phyloP scores from a whole-genome alignment of 2,113 vertebrate species.

The Spheniscus mendiculus region DNA sequence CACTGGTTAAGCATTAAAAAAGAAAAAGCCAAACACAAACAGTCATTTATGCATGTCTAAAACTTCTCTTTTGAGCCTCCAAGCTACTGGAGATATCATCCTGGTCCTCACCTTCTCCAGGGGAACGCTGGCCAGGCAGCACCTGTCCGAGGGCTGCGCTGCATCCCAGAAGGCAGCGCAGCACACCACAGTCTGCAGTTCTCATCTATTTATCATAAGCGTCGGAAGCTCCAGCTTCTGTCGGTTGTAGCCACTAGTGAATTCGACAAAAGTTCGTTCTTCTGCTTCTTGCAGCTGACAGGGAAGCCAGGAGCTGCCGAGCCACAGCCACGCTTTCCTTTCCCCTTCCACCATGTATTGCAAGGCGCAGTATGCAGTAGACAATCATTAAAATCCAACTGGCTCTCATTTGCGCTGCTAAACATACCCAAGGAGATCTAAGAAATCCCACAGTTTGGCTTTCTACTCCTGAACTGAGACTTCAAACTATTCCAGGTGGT shows the following conservation, averaged over 20 bases:
- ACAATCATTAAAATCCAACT: not conserved
- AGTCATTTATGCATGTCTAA: not conserved
- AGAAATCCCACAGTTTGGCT: not conserved
- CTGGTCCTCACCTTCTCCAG: not conserved
- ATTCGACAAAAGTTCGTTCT: not conserved
- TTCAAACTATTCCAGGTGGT: not conserved
- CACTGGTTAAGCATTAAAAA: not conserved
- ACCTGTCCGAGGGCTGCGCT: conserved; percentile 34
- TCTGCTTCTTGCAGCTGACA: not conserved
- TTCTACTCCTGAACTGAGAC: not conserved
- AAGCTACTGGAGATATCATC: not conserved
- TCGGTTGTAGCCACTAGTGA: not conserved
- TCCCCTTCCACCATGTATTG: not conserved
- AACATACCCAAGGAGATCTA: not conserved
- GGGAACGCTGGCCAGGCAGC: not conserved
- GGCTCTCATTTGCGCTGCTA: not conserved
- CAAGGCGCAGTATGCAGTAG: not conserved
- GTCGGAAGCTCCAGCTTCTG: not conserved
- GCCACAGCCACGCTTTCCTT: not conserved
- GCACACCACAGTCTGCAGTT: not conserved
- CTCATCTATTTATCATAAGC: conserved; percentile 31
- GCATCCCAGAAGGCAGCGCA: conserved; percentile 16
- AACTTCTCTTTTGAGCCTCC: not conserved
- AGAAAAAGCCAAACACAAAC: not conserved
- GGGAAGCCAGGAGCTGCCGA: not conserved